Evolutionary conservation across 1,140 invertebrate genomes (phyloP).

Genomic region (Heliothis subflexa): DNA sequence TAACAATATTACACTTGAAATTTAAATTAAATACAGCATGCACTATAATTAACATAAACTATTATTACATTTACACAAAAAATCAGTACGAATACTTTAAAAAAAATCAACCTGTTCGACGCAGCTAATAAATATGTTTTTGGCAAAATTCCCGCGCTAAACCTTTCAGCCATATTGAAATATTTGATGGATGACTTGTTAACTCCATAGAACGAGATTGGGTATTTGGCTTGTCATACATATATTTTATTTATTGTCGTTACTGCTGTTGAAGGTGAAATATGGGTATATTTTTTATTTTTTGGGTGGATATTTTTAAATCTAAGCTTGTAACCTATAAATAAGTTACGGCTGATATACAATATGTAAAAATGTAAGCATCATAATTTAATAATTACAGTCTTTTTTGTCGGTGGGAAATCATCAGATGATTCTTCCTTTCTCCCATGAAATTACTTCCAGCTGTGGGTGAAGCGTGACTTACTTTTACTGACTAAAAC

Average conservation of each 20-base stretch:
- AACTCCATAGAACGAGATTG: conserved; percentile 1
- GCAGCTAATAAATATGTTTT: background rate
- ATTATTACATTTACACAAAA: background rate
- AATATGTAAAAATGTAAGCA: too few species aligned
- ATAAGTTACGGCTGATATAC: too few species aligned
- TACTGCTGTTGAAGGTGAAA: background rate
- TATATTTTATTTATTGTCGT: conserved; percentile 26
- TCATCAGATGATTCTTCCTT: too few species aligned
- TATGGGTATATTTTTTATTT: background rate
- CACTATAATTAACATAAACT: too few species aligned
- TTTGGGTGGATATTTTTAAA: background rate
- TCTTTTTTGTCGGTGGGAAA: too few species aligned
- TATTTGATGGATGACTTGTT: conserved; percentile 11
- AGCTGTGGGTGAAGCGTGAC: too few species aligned
- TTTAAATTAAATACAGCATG: too few species aligned
- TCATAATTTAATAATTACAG: too few species aligned
- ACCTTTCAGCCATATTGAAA: conserved; percentile 29
- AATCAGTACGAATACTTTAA: background rate
- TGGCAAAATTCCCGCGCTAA: background rate
- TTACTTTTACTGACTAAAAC: too few species aligned
- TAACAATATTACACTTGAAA: too few species aligned
- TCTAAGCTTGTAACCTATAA: background rate
- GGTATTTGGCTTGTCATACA: conserved; percentile 11
- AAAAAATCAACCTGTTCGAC: background rate
- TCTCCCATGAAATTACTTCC: too few species aligned